phyloP scores from a whole-genome alignment of 1,140 invertebrate species.

The Ridgeia piscesae region DNA sequence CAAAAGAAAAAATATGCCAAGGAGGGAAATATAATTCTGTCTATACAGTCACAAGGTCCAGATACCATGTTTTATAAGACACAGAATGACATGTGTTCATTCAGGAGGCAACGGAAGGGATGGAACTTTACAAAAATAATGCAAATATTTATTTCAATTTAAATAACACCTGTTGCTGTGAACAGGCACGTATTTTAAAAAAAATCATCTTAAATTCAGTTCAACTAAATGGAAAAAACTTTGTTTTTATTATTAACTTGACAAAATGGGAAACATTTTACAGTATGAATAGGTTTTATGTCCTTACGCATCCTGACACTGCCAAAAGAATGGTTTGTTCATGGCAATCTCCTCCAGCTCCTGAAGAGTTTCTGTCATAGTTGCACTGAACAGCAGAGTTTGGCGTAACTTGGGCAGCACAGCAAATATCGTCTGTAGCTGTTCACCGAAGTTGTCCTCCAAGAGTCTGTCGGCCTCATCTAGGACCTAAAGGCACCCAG shows the following conservation, averaged over 20 bases:
- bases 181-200: no score
- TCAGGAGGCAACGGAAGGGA: no score
- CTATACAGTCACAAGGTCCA: no score
- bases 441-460: conserved; percentile 58
- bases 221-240: no score
- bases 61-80: no score
- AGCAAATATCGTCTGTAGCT: conserved; percentile 55
- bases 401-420: conserved; percentile 55
- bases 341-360: conserved; percentile 47
- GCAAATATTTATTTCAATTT: no score
- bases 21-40: no score
- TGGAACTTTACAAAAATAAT: no score
- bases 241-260: background rate
- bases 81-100: no score
- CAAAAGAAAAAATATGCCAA: no score
- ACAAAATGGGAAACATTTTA: background rate
- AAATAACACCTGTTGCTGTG: no score
- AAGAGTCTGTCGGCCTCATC: conserved; percentile 60
- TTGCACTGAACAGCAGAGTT: conserved; percentile 59
- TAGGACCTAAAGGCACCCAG: conserved; percentile 42
- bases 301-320: background rate
- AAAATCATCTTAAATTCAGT: no score
- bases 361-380: conserved; percentile 52
- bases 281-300: background rate
- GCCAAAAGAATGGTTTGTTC: conserved; percentile 54